Percentiles rank a stretch among this genome's conserved stretches.
Conservation (phyloP, 2,797 vertebrate genomes). For the Urocyon cinereoargenteus region DNA sequence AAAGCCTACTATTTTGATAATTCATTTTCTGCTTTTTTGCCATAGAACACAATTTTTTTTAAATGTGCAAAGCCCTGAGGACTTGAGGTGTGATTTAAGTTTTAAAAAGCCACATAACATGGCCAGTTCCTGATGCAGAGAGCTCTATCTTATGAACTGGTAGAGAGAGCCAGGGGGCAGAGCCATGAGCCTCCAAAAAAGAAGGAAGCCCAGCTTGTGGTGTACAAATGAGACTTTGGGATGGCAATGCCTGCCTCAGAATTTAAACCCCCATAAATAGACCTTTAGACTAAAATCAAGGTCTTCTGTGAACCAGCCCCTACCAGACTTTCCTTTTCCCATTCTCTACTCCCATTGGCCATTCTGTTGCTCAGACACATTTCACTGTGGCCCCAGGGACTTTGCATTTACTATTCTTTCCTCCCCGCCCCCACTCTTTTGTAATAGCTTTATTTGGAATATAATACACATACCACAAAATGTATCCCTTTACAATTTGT, state of each 20-base stretch:
- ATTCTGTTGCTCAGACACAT: not conserved
- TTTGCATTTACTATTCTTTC: not conserved
- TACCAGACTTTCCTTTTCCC: not conserved
- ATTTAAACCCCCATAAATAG: not conserved
- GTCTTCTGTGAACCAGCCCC: not conserved
- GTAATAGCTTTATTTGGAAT: not conserved
- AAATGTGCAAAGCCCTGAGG: not conserved
- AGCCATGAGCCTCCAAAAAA: not conserved
- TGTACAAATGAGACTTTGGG: not conserved
- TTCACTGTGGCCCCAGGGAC: not conserved
- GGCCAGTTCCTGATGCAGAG: not conserved
- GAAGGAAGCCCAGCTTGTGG: not conserved
- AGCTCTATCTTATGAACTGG: not conserved
- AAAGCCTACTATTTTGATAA: constrained; percentile 20
- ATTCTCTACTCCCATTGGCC: not conserved
- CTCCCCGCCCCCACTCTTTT: not conserved
- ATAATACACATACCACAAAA: not conserved
- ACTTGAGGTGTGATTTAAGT: not conserved
- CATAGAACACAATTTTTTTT: not conserved
- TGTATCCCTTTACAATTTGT: not conserved
- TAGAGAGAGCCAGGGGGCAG: not conserved
- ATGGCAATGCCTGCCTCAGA: not conserved
- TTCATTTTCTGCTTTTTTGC: not conserved
- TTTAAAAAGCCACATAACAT: not conserved
- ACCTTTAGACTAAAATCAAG: not conserved